Base-by-base conservation (phyloP, 2,797 vertebrate species). In the Chaenodraco wilsoni region DNA sequence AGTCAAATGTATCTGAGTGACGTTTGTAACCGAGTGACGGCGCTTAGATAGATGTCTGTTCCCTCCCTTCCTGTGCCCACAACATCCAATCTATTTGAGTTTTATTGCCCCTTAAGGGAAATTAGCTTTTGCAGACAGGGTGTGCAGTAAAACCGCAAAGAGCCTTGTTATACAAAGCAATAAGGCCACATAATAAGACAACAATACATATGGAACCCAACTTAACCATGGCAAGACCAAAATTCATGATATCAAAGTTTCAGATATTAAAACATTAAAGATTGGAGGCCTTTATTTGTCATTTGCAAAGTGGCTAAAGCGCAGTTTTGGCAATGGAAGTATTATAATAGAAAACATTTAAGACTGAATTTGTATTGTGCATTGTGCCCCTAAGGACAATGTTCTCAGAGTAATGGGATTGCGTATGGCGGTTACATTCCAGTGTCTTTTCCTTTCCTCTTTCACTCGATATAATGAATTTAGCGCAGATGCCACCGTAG, bases 51-150 rank as follows among this genome's bases (percentile, higher is more conserved):
- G 7, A 23, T n/a, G 40, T 9, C 57, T 46, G 60, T 46, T 41
- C 44, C 43, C 69, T 60, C 52, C 45, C 27, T 77, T 69, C 31
- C 17, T 57, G 27, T 65, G 31, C 59, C 69, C 50, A 41, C 57
- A 58, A 31, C 31, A 49, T 69, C 77, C 55, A 74, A 4, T 56
- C 21, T 50, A 43, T 79, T 68, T 66, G 21, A 71, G 65, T 76
- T 87, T 84, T 85, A 81, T 73, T 68, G 59, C 45, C 48, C 64
- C 43, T 21, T 41, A 58, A 68, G 65, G 56, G 57, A 77, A 63
- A 81, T 76, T 79, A 40, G 40, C 50, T 76, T 37, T 65, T 76
- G 64, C 73, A 79, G 84, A 69, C 74, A 31, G 33, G 16, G 21
- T 57, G 74, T 62, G 57, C 57, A 48, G 52, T 79, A 59, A 81